phyloP scores from a whole-genome alignment of 1,140 invertebrate species.

The Nasonia vitripennis region DNA sequence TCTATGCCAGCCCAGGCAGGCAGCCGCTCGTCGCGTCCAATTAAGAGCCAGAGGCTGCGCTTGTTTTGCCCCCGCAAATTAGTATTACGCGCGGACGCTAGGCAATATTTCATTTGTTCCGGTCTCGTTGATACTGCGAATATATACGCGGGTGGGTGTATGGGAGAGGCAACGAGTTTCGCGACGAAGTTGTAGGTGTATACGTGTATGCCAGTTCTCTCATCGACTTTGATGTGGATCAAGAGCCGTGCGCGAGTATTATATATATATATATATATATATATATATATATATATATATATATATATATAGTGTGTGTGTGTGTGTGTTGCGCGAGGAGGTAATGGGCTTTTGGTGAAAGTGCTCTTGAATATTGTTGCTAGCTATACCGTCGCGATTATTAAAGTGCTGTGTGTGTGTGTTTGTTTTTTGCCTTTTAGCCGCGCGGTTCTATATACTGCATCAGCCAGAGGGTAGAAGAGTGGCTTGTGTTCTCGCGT shows the following conservation, averaged over 20 bases:
- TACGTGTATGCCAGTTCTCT: background rate
- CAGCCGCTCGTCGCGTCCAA: background rate
- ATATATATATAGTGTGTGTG: no score
- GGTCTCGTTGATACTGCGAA: background rate
- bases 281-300: no score
- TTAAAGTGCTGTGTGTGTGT: background rate
- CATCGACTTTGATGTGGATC: slow-evolving; percentile 1
- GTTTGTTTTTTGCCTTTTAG: background rate
- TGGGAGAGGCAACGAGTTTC: background rate
- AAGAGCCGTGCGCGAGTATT: background rate
- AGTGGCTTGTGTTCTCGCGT: background rate
- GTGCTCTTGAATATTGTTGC: background rate
- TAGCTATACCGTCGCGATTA: background rate
- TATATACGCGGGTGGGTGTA: background rate
- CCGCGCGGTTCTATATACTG: background rate
- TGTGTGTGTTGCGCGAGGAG: background rate
- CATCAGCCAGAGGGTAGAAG: background rate
- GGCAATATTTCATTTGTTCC: slow-evolving; percentile 36
- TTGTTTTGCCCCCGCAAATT: slow-evolving; percentile 22
- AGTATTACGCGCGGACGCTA: slow-evolving; percentile 9
- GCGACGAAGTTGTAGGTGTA: background rate
- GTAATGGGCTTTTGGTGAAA: background rate
- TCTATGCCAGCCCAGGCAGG: background rate
- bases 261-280: no score
- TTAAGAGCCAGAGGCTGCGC: background rate